phyloP scores from a whole-genome alignment of 2,113 vertebrate species.

The Cephalophus harveyi region DNA sequence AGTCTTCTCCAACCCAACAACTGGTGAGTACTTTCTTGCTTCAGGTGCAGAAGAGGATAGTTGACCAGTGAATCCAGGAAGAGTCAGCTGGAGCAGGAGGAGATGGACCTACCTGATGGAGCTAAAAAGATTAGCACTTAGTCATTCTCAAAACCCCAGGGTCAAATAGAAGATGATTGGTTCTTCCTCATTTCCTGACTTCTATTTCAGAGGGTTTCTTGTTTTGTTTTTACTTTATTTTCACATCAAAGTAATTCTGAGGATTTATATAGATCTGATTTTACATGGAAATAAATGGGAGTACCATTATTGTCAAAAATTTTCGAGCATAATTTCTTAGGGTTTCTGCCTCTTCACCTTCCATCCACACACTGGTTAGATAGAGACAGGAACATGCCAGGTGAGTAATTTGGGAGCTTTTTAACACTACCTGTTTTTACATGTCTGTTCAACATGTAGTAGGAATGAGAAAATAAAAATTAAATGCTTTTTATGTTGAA shows the following conservation, averaged over 20 bases:
- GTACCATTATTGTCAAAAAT: neutral
- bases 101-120: neutral
- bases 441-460: slow-evolving; percentile 31
- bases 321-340: neutral
- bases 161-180: neutral
- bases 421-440: neutral
- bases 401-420: neutral
- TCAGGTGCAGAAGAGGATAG: neutral
- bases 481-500: neutral
- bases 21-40: neutral
- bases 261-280: neutral
- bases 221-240: slow-evolving; percentile 40
- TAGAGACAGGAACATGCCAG: neutral
- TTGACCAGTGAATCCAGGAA: neutral
- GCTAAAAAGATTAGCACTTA: neutral
- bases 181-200: neutral
- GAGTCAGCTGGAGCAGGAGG: neutral
- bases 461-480: slow-evolving; percentile 29
- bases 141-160: neutral
- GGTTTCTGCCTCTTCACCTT: neutral
- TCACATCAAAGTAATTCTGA: neutral
- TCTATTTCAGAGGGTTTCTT: neutral
- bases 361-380: neutral
- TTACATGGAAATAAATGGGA: slow-evolving; percentile 21
- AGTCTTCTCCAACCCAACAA: neutral